Evolutionary conservation across 2,113 vertebrate genomes (phyloP).

Genomic region (Dissostichus mawsoni): DNA sequence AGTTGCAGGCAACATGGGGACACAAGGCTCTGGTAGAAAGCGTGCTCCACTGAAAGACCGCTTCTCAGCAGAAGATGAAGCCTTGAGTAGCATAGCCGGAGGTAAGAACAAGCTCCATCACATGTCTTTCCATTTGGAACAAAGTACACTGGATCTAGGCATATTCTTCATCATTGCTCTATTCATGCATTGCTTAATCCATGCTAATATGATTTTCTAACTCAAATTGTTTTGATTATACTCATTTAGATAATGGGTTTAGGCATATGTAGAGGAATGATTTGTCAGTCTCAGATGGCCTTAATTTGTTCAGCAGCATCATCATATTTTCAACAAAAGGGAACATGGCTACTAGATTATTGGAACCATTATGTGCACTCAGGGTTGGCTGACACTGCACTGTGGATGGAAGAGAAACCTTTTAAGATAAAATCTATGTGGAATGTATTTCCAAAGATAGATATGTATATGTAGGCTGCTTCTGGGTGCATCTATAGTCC

Average conservation of each 20-base stretch:
- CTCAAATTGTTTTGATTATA: constrained; percentile 21
- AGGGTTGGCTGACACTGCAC: constrained; percentile 14
- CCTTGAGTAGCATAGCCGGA: constrained; percentile 95
- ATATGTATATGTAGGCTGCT: background rate
- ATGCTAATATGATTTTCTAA: constrained; percentile 31
- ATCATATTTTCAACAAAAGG: constrained; percentile 13
- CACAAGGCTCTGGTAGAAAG: constrained; percentile 96
- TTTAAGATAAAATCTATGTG: constrained; percentile 3
- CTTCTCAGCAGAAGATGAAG: constrained; percentile 98
- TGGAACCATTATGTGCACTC: constrained; percentile 26
- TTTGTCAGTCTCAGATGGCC: constrained; percentile 2
- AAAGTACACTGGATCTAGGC: background rate
- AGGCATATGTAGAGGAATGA: background rate
- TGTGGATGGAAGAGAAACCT: background rate
- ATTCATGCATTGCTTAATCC: constrained; percentile 6
- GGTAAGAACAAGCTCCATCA: constrained; percentile 79
- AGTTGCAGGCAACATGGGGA: constrained; percentile 89
- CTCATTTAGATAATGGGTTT: background rate
- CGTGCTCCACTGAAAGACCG: constrained; percentile 95
- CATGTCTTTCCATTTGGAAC: constrained; percentile 7
- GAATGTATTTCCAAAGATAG: background rate
- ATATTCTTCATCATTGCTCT: background rate
- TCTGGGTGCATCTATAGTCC: background rate
- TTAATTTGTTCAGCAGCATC: background rate
- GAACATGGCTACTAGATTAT: background rate